Conservation (phyloP, 1,140 invertebrate species). For the Saccostrea echinata region DNA sequence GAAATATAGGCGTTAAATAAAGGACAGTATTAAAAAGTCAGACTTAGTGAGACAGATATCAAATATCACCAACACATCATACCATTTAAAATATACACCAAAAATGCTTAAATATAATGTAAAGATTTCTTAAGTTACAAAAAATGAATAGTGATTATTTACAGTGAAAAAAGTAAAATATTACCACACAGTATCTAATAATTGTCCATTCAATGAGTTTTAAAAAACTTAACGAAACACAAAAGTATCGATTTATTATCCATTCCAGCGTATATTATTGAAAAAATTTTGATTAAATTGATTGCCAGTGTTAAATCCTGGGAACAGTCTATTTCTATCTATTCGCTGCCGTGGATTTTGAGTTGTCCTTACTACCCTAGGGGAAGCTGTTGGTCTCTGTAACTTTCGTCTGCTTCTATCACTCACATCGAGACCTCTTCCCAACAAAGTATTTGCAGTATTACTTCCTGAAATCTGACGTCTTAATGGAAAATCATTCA, state of each 20-base stretch:
- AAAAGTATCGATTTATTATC: not conserved
- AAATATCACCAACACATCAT: no score
- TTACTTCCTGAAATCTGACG: constrained; percentile 11
- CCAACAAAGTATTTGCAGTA: not conserved
- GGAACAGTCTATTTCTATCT: constrained; percentile 14
- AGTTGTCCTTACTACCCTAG: not conserved
- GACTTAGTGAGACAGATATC: no score
- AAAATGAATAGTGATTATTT: no score
- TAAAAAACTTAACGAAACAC: no score
- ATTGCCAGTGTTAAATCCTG: not conserved
- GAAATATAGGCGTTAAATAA: no score
- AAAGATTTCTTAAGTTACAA: no score
- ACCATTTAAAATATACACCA: no score
- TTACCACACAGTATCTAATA: no score
- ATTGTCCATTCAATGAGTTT: no score
- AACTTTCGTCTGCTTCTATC: not conserved
- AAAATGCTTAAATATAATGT: no score
- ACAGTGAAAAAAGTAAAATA: no score
- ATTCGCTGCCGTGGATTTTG: constrained; percentile 5
- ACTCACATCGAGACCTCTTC: not conserved
- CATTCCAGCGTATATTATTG: constrained; percentile 21
- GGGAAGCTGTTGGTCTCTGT: not conserved
- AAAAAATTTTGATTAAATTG: constrained; percentile 26
- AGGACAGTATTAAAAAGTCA: no score
- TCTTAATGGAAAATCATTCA: not conserved